These are phyloP conservation scores for Carterocephalus palaemon DNA, from an alignment of 2,888 invertebrate species.

Conservation along the genomic window DNA sequence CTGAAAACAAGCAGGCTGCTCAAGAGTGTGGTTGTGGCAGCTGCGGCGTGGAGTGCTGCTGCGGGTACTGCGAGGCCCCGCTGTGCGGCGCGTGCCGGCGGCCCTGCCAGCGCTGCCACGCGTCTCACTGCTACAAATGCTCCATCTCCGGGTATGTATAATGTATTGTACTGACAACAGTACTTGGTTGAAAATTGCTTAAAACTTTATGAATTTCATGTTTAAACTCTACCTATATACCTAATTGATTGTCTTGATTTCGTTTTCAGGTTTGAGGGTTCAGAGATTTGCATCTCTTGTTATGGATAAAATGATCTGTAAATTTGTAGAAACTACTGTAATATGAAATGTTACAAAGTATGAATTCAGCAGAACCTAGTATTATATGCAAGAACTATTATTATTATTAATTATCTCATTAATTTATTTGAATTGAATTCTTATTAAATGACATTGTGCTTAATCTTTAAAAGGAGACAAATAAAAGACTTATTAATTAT, in stretches of 20 bases:
- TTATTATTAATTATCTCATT: too few species aligned
- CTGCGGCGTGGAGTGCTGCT: slow-evolving; percentile 36
- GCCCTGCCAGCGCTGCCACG: slow-evolving; percentile 45
- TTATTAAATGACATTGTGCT: too few species aligned
- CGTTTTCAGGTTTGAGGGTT: slow-evolving; percentile 57
- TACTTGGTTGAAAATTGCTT: too few species aligned
- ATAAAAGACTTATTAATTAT: slow-evolving; percentile 37
- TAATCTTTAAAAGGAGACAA: slow-evolving; percentile 21
- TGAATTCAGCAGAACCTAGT: too few species aligned
- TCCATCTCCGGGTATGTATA: slow-evolving; percentile 47
- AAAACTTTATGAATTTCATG: too few species aligned
- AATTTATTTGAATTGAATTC: too few species aligned
- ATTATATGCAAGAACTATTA: too few species aligned
- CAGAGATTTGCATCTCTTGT: slow-evolving; percentile 65
- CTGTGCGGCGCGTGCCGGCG: slow-evolving; percentile 51
- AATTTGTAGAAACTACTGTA: background rate
- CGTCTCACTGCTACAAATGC: slow-evolving; percentile 49
- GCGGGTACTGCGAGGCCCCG: slow-evolving; percentile 56
- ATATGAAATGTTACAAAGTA: too few species aligned
- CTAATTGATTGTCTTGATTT: slow-evolving; percentile 19
- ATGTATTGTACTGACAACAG: background rate
- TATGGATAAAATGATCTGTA: slow-evolving; percentile 40
- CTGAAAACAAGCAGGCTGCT: slow-evolving; percentile 6
- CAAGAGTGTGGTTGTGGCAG: slow-evolving; percentile 43
- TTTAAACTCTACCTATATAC: background rate